phyloP scores from a whole-genome alignment of 2,888 invertebrate species.

The Sisyra terminalis region DNA sequence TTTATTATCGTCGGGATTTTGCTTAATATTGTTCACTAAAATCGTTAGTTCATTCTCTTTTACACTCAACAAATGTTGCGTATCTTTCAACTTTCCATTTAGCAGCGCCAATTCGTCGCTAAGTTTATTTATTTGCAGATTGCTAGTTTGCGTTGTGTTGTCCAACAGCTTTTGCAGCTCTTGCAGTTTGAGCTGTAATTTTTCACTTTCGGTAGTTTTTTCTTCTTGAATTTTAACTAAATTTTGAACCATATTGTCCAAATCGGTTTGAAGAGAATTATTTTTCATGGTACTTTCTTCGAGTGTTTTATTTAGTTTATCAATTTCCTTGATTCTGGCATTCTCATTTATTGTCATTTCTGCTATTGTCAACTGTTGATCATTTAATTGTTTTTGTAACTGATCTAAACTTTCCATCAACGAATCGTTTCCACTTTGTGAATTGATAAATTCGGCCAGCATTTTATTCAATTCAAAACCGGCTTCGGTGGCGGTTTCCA shows the following conservation, averaged over 20 bases:
- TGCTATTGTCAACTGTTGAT: constrained; percentile 40
- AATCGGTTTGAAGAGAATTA: constrained; percentile 19
- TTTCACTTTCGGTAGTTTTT: constrained; percentile 27
- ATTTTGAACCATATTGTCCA: constrained; percentile 24
- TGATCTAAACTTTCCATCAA: constrained; percentile 46
- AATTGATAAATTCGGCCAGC: constrained; percentile 44
- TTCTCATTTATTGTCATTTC: constrained; percentile 33
- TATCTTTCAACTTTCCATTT: constrained; percentile 1
- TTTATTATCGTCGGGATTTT: constrained; percentile 26
- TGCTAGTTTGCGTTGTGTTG: constrained; percentile 21
- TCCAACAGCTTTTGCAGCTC: constrained; percentile 24
- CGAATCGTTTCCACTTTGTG: constrained; percentile 47
- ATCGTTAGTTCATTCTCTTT: constrained; percentile 27
- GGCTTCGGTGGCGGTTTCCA: constrained; percentile 68
- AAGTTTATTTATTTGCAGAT: constrained; percentile 22
- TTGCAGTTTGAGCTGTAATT: constrained; percentile 21
- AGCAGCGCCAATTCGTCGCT: constrained; percentile 18
- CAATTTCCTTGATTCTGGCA: constrained; percentile 35
- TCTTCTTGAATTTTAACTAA: constrained; percentile 26
- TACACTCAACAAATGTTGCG: constrained; percentile 18
- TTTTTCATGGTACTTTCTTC: constrained; percentile 21
- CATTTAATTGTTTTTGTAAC: constrained; percentile 44
- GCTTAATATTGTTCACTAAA: constrained; percentile 30
- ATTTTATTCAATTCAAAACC: constrained; percentile 57
- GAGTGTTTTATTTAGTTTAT: constrained; percentile 24